Conservation (phyloP, 1,140 invertebrate genomes). For the Drosophila suzukii region DNA sequence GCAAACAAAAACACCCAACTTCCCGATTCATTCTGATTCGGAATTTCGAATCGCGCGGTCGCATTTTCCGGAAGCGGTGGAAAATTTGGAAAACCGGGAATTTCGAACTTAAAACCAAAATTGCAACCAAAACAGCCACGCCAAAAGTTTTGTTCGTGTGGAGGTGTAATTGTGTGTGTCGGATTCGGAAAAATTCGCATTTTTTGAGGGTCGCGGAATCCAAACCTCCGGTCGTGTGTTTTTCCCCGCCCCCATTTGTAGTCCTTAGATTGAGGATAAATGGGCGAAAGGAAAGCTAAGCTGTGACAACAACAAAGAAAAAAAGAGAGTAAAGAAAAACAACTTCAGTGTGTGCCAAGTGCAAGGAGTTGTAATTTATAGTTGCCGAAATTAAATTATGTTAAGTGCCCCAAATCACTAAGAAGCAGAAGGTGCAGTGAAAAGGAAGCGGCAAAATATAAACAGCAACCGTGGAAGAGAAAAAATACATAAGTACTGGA, state of each 20-base stretch:
- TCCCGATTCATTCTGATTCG: conserved; percentile 2
- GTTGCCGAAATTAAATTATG: conserved; percentile 76
- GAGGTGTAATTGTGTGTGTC: conserved; percentile 32
- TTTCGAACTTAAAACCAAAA: conserved; percentile 17
- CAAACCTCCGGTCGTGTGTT: conserved; percentile 15
- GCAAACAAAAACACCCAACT: not conserved
- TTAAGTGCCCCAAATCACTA: conserved; percentile 73
- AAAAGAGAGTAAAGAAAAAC: conserved; percentile 14
- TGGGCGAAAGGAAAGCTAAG: conserved; percentile 34
- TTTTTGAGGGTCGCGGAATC: conserved; percentile 23
- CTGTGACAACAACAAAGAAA: conserved; percentile 32
- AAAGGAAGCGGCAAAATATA: conserved; percentile 30
- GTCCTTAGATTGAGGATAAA: conserved; percentile 48
- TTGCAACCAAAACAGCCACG: conserved; percentile 21
- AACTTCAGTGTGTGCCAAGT: conserved; percentile 47
- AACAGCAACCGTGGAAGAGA: conserved; percentile 21
- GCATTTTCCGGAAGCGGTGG: not conserved
- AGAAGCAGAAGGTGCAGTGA: conserved; percentile 54
- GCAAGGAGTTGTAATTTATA: conserved; percentile 60
- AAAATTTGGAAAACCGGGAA: not conserved
- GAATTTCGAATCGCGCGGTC: conserved; percentile 3
- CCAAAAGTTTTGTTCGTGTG: conserved; percentile 27
- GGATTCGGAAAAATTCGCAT: conserved; percentile 57
- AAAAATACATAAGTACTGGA: not conserved
- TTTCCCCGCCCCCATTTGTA: conserved; percentile 27